Base-by-base conservation (phyloP, 1,140 invertebrate species). In the Cotesia vestalis region DNA sequence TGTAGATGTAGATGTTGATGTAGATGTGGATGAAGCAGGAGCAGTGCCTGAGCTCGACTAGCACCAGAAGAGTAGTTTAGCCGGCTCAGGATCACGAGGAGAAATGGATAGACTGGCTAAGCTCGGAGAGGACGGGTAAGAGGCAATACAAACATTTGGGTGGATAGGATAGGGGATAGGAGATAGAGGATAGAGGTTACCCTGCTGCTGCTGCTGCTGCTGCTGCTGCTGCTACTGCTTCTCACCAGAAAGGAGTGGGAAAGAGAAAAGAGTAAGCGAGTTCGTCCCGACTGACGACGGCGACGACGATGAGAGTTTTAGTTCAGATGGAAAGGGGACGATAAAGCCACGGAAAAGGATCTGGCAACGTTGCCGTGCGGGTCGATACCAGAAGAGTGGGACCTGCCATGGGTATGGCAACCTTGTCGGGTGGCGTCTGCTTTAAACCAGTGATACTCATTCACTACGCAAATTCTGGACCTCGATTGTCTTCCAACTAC, bases 371-470 rank as follows among this genome's bases (percentile, higher is more conserved):
- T 66, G 85, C 76, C 66, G 80, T 84, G 83, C 66, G 80, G 85
- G 83, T 86, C 84, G 85, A 86, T 86, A 86, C 6, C 40, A 46
- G 82, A 78, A 80, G 83, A 82, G 81, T 82, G 80, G 79, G 79
- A 80, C 73, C 77, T 75, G 77, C 68, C 51, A 20, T 73, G 76
- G 71, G 66, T 36, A 68, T 75, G 85, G 84, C 84, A 86, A 86
- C 84, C 74, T 76, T 27, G 27, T 27, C 61, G 85, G 83, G 76
- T 80, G 72, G 75, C 78, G 84, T 86, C 85, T 85, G 84, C 84
- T 85, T 85, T 84, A 85, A 85, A 81, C 73, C 83, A 85, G 84
- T 73, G 83, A 73, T 78, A 83, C 83, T 85, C 84, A 82, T 77
- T 73, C 57, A 17, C 4, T 14, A 55, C 27, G 20, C 73, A 53